phyloP scores from a whole-genome alignment of 2,888 invertebrate genomes.

The Ferdinandea cuprea region DNA sequence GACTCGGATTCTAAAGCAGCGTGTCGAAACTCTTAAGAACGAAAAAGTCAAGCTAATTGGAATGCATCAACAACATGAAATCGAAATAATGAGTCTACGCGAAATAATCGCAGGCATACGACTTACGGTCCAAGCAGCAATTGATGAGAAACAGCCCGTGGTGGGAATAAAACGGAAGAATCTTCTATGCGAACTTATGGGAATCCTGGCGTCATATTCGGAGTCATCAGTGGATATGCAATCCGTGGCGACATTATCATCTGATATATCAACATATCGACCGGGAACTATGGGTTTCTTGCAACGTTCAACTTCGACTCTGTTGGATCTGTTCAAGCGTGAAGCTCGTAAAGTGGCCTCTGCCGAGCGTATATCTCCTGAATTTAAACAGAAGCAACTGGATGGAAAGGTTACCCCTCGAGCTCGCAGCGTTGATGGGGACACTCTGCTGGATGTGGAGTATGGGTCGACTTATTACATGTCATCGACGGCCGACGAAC shows the following conservation, averaged over 20 bases:
- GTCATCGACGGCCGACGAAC: slow-evolving; percentile 80
- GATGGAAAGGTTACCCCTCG: slow-evolving; percentile 76
- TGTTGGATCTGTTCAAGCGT: slow-evolving; percentile 78
- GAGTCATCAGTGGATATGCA: slow-evolving; percentile 81
- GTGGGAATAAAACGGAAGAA: slow-evolving; percentile 84
- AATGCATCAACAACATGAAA: slow-evolving; percentile 84
- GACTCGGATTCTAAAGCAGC: slow-evolving; percentile 83
- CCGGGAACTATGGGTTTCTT: slow-evolving; percentile 88
- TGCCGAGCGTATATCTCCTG: slow-evolving; percentile 75
- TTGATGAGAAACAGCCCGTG: slow-evolving; percentile 82
- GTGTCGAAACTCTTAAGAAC: slow-evolving; percentile 78
- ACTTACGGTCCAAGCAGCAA: slow-evolving; percentile 85
- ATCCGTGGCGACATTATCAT: slow-evolving; percentile 79
- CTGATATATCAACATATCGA: slow-evolving; percentile 84
- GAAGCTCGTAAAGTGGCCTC: slow-evolving; percentile 76
- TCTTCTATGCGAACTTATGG: slow-evolving; percentile 84
- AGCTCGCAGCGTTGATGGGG: slow-evolving; percentile 72
- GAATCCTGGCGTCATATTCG: slow-evolving; percentile 78
- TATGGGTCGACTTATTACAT: slow-evolving; percentile 80
- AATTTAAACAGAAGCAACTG: slow-evolving; percentile 76
- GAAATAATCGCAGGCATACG: slow-evolving; percentile 86
- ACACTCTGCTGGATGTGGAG: slow-evolving; percentile 80
- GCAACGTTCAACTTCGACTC: slow-evolving; percentile 83
- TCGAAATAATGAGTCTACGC: slow-evolving; percentile 83
- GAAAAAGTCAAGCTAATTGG: slow-evolving; percentile 78